Evolutionary conservation across 2,113 vertebrate genomes (phyloP), one percentile per base, ranked within the genome.

Genomic region (Vidua macroura): DNA sequence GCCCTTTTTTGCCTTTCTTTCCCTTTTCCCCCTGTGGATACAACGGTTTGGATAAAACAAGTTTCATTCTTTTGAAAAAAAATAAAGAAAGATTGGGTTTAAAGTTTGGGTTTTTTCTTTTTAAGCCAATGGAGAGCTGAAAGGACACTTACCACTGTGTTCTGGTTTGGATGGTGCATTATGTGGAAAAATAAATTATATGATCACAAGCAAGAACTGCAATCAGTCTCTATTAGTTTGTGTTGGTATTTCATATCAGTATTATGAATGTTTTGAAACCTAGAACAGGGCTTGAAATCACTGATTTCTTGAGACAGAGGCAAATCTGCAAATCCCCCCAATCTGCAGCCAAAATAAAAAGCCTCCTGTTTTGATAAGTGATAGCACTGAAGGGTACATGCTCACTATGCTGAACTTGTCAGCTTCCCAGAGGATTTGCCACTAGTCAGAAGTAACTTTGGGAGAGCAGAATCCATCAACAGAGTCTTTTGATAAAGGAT

Each of bases 1-100:
- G 99, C 98, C 99, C 99, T 98, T 99, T 99, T 99, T 99, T 99
- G 98, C 99, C 99, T 98, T 99, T 99, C 98, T 99, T 99, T 99
- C 99, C 99, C 99, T 99, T 99, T 99, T 99, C 99, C 99, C 99
- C 99, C 99, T 99, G 99, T 98, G 99, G 96, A 99, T 98, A 99
- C 98, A 99, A 99, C 43, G 97, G 98, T 98, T 99, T 98, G 98
- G 97, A 99, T 98, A 99, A 97, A 98, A 98, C 98, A 98, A 74
- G 83, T 96, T 98, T 98, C 95, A 98, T 97, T 97, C 82, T 74
- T 94, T 94, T 73, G 52, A 48, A 44, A 82, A 88, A 70, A 64
- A 74, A 52, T 11, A 77, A 69, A 92, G 60, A 62, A 90, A 93
- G 25, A 59, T 59, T 80, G 58, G 92, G 87, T 94, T 91, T 87